Conservation (phyloP, 2,888 invertebrate species). For the Mechanitis mazaeus region DNA sequence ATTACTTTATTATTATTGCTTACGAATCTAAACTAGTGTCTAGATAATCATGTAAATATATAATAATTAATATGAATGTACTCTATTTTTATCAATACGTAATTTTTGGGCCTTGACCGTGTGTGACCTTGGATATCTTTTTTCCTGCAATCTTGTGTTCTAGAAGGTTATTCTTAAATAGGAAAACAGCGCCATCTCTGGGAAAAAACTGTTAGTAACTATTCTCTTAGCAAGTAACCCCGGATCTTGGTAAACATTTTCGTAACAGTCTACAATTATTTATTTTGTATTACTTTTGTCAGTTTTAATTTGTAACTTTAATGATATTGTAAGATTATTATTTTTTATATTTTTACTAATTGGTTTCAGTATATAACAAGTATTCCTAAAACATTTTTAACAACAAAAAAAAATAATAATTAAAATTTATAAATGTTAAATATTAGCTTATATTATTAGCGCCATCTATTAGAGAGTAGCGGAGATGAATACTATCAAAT, state of each 20-base stretch:
- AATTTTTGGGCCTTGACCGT: conserved; percentile 30
- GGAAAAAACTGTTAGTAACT: not conserved
- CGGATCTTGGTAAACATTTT: too few relatives aligned
- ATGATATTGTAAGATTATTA: too few relatives aligned
- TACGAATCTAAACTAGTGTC: not conserved
- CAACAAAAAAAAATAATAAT: too few relatives aligned
- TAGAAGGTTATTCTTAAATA: conserved; percentile 36
- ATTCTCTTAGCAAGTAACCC: too few relatives aligned
- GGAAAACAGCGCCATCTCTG: conserved; percentile 32
- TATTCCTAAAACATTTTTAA: too few relatives aligned
- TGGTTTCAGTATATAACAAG: too few relatives aligned
- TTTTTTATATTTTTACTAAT: too few relatives aligned
- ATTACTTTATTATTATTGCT: too few relatives aligned
- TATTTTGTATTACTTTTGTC: too few relatives aligned
- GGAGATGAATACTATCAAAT: not conserved
- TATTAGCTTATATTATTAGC: conserved; percentile 9
- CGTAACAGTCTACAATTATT: too few relatives aligned
- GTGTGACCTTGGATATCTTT: conserved; percentile 24
- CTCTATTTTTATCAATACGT: conserved; percentile 16
- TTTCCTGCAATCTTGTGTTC: conserved; percentile 38
- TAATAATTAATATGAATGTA: not conserved
- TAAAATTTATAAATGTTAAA: too few relatives aligned
- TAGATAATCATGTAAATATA: not conserved
- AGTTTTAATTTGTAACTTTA: too few relatives aligned
- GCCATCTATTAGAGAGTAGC: conserved; percentile 36